Conservation (phyloP, 2,113 vertebrate genomes). For the Coturnix japonica region DNA sequence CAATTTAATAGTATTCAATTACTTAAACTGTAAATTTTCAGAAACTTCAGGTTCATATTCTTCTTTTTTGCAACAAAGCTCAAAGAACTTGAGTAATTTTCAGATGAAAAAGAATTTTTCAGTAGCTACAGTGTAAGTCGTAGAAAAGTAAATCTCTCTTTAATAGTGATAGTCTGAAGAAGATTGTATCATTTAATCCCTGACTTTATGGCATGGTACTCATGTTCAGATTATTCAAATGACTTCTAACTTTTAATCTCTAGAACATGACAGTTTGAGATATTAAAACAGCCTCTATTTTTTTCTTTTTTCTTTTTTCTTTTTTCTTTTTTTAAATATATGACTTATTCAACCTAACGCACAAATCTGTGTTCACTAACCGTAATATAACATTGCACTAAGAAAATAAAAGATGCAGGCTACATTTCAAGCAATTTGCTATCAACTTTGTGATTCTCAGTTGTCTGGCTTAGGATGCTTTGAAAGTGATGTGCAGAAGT, state of each 20-base stretch:
- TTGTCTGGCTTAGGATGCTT: neutral
- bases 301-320: no score
- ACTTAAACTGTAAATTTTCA: neutral
- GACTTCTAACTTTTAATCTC: neutral
- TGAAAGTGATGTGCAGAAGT: neutral
- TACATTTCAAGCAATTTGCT: neutral
- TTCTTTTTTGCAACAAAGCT: neutral
- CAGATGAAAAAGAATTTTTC: neutral
- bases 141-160: neutral
- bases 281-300: neutral
- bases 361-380: neutral
- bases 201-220: neutral
- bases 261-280: neutral
- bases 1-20: neutral
- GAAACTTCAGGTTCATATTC: neutral
- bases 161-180: neutral
- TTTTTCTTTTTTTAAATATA: neutral
- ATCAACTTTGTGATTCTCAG: neutral
- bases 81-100: neutral
- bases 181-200: neutral
- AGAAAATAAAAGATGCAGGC: neutral
- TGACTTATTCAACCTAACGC: neutral
- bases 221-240: neutral
- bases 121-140: neutral
- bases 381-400: rapidly evolving